phyloP scores from a whole-genome alignment of 1,140 invertebrate species.

The Gryon sp. region DNA sequence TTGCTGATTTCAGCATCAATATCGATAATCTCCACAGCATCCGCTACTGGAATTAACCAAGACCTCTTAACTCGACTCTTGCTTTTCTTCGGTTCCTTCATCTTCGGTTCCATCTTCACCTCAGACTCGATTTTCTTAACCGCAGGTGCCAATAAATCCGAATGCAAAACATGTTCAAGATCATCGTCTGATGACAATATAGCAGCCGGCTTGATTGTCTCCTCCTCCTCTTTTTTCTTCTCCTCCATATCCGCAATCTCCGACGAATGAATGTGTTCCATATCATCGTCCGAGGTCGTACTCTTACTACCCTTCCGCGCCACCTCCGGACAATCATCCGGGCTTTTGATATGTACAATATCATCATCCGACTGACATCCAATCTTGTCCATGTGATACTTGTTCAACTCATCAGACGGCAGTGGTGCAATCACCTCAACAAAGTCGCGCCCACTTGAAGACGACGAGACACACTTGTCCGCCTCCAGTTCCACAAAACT shows the following conservation, averaged over 20 bases:
- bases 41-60: slow-evolving; percentile 5
- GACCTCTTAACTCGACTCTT: slow-evolving; percentile 34
- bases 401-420: slow-evolving; percentile 63
- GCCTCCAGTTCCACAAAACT: slow-evolving; percentile 24
- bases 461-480: slow-evolving; percentile 7
- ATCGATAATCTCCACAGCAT: slow-evolving; percentile 75
- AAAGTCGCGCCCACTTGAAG: slow-evolving; percentile 20
- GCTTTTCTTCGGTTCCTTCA: slow-evolving; percentile 34
- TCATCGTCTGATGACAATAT: slow-evolving; percentile 71
- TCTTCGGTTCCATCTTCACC: slow-evolving; percentile 5
- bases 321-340: slow-evolving; percentile 39
- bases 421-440: slow-evolving; percentile 22
- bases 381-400: slow-evolving; percentile 68
- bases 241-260: slow-evolving; percentile 63
- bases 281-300: slow-evolving; percentile 75
- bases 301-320: slow-evolving; percentile 71
- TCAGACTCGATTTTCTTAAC: background rate
- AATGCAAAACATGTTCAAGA: slow-evolving; percentile 70
- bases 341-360: slow-evolving; percentile 71
- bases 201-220: background rate
- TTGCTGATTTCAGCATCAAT: slow-evolving; percentile 72
- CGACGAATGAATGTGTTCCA: slow-evolving; percentile 72
- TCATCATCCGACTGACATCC: slow-evolving; percentile 72
- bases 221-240: background rate
- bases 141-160: slow-evolving; percentile 23